Evolutionary conservation across 2,888 invertebrate species (phyloP).

Genomic region (Mayetiola destructor): DNA sequence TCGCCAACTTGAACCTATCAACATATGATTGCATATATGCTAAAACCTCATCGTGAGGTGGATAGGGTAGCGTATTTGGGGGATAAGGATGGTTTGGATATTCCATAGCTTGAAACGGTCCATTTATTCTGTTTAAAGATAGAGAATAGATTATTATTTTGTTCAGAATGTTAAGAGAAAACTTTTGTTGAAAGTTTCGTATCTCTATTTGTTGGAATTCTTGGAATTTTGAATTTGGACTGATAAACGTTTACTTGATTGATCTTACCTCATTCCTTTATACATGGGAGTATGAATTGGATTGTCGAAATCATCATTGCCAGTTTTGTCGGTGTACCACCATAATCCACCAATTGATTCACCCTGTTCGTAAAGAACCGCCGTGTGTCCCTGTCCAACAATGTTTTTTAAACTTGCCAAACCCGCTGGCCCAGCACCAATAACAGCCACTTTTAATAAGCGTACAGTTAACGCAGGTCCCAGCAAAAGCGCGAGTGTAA

Average conservation of each 20-base stretch:
- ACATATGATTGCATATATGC: conserved; percentile 58
- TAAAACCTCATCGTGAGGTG: conserved; percentile 56
- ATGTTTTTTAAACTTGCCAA: neutral
- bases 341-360: neutral
- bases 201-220: too few relatives aligned
- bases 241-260: neutral
- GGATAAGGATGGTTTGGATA: conserved; percentile 74
- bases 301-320: neutral
- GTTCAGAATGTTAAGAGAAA: neutral
- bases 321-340: neutral
- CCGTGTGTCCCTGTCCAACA: neutral
- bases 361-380: neutral
- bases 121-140: too few relatives aligned
- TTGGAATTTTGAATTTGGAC: too few relatives aligned
- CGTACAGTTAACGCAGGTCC: too few relatives aligned
- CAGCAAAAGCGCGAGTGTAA: too few relatives aligned
- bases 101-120: conserved; percentile 23
- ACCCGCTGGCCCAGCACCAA: neutral
- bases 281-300: conserved; percentile 2
- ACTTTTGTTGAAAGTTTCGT: too few relatives aligned
- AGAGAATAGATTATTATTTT: too few relatives aligned
- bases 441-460: neutral
- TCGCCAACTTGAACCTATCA: conserved; percentile 47
- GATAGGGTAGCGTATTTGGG: conserved; percentile 53
- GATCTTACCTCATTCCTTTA: neutral